Base-by-base conservation (phyloP, 2,113 vertebrate species). In the Brienomyrus longianalis region DNA sequence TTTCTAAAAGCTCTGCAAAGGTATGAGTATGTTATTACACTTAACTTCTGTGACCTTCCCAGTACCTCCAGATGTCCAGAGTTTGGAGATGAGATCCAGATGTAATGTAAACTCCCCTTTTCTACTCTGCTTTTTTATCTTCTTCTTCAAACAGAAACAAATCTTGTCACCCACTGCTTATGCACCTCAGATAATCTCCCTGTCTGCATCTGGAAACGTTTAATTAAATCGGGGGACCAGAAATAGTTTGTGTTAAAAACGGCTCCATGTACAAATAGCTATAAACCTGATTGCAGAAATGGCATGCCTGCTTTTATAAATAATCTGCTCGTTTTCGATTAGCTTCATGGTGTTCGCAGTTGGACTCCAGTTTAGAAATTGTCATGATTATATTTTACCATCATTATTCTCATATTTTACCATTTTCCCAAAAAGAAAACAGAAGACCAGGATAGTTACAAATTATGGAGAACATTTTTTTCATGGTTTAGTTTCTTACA, bases 81-180 rank as follows among this genome's bases (percentile, higher is more conserved):
- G 48, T 47, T 77, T 91, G 70, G 88, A 83, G 43, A 11, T 91
- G 66, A 92, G 90, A 90, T 91, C 90, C 92, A 91, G 93, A 91
- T 91, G 89, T 80, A 83, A 17, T 48, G 48, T 48, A 80, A 50
- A 43, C 59, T 51, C 39, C 84, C 45, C 74, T 51, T 51, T 87
- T 35, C 6, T 51, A 31, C 51, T 83, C 45, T 86, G 10, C 17
- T 52, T 56, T 47, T 52, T 70, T 45, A 70, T 70, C 62, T 70
- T 31, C 62, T 70, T 70, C 66, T 66, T 89, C 48, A 77, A 87
- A 80, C 88, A 84, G 39, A 7, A 89, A 85, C 88, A 74, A 43
- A 50, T 51, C 19, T 86, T 47, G 89, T 45, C 62, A 54, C 3
- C 70, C 86, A 70, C 23, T 52, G 47, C 84, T 47, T 66, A 45